These are phyloP conservation scores for Rattus norvegicus DNA, from an alignment of 2,113 vertebrate species.

Conservation along the genomic window GRCr8 NC_086032.1:41631501-41632000, in stretches of 20 bases:
- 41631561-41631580: neutral
- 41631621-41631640: slow-evolving; percentile 62
- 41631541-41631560: slow-evolving; percentile 53
- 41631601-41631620: slow-evolving; percentile 48
- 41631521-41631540: slow-evolving; percentile 34
- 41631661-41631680: slow-evolving; percentile 76
- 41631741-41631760: slow-evolving; percentile 19
- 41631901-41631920: slow-evolving; percentile 67
- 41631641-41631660: slow-evolving; percentile 71
- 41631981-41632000: neutral
- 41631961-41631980: slow-evolving; percentile 53
- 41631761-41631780: slow-evolving; percentile 73
- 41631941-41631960: slow-evolving; percentile 55
- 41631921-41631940: slow-evolving; percentile 67
- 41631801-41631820: slow-evolving; percentile 78
- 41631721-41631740: slow-evolving; percentile 70
- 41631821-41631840: slow-evolving; percentile 65
- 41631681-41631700: slow-evolving; percentile 74
- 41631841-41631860: slow-evolving; percentile 75
- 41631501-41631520: neutral
- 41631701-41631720: slow-evolving; percentile 63
- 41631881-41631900: slow-evolving; percentile 72
- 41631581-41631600: neutral
- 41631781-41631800: slow-evolving; percentile 81
- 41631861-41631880: slow-evolving; percentile 59